Conservation (phyloP, 2,113 vertebrate genomes). For the Pluvialis apricaria region DNA sequence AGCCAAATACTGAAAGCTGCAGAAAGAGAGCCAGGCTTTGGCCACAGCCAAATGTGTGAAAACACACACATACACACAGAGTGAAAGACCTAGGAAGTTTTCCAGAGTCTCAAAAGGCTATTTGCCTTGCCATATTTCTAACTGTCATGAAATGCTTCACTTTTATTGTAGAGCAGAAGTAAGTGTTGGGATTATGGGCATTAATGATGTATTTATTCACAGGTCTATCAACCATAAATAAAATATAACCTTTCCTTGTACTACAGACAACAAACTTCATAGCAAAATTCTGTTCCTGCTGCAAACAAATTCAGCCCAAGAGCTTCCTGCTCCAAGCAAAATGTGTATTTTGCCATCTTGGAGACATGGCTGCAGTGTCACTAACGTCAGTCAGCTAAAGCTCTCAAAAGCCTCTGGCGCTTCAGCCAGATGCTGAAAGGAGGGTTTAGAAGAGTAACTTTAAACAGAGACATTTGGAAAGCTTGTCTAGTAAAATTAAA, state of each 20-base stretch:
- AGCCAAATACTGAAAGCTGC: background rate
- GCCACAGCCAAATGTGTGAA: background rate
- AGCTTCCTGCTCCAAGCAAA: background rate
- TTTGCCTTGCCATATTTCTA: background rate
- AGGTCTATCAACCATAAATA: background rate
- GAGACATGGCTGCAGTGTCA: background rate
- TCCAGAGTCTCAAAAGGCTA: background rate
- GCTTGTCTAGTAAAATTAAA: background rate
- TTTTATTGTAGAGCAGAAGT: slow-evolving; percentile 4
- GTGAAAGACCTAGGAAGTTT: background rate
- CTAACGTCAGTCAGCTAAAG: background rate
- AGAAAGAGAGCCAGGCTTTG: background rate
- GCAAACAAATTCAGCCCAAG: background rate
- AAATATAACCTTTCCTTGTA: slow-evolving; percentile 1
- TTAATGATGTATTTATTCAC: slow-evolving; percentile 35
- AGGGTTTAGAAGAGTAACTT: background rate
- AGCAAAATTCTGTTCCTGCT: background rate
- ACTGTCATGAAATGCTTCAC: slow-evolving; percentile 10
- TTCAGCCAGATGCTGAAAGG: background rate
- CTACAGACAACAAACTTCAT: background rate
- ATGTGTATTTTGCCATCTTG: background rate
- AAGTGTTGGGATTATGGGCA: background rate
- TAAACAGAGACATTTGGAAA: background rate
- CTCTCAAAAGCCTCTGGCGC: background rate
- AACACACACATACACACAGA: background rate